Percentiles rank a stretch among this genome's conserved stretches.
Evolutionary conservation across 2,888 invertebrate species (phyloP).

Genomic region (Alloplasta piceator): DNA sequence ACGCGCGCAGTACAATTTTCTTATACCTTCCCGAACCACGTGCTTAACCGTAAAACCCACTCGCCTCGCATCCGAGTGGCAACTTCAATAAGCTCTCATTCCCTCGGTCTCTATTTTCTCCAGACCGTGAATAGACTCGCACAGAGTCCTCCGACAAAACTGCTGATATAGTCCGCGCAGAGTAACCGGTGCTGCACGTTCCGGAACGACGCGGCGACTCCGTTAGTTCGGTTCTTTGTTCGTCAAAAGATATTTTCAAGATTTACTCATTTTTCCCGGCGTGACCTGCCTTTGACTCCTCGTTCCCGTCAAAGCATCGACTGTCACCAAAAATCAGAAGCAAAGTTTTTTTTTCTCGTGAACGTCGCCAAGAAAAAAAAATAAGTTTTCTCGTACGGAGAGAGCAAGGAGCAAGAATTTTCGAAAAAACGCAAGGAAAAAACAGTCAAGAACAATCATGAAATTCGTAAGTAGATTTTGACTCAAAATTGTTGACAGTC

Average conservation of each 20-base stretch:
- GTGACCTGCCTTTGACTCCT: not conserved
- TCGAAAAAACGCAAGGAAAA: not conserved
- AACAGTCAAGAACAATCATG: slow-evolving; percentile 45
- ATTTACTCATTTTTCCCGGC: not conserved
- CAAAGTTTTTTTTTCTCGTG: not conserved
- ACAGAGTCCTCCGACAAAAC: slow-evolving; percentile 43
- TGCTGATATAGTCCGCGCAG: slow-evolving; percentile 53
- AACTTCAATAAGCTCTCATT: slow-evolving; percentile 32
- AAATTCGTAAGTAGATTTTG: slow-evolving; percentile 57
- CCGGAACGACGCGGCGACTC: slow-evolving; percentile 58
- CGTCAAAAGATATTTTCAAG: not conserved
- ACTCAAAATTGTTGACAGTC: not conserved
- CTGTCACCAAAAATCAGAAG: no score
- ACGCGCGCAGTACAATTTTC: slow-evolving; percentile 59
- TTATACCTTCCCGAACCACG: slow-evolving; percentile 60
- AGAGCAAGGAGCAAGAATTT: not conserved
- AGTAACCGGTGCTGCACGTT: slow-evolving; percentile 63
- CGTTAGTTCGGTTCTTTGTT: slow-evolving; percentile 6
- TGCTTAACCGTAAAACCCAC: slow-evolving; percentile 51
- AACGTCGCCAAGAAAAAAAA: not conserved
- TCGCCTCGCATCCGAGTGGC: slow-evolving; percentile 48
- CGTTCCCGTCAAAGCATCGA: not conserved
- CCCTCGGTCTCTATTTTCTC: slow-evolving; percentile 37
- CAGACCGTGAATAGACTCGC: slow-evolving; percentile 34
- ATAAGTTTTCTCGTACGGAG: slow-evolving; percentile 20